These are phyloP conservation scores for Dicyrtoma fusca DNA, from an alignment of 2,888 invertebrate genomes.

Conservation along the genomic window DNA sequence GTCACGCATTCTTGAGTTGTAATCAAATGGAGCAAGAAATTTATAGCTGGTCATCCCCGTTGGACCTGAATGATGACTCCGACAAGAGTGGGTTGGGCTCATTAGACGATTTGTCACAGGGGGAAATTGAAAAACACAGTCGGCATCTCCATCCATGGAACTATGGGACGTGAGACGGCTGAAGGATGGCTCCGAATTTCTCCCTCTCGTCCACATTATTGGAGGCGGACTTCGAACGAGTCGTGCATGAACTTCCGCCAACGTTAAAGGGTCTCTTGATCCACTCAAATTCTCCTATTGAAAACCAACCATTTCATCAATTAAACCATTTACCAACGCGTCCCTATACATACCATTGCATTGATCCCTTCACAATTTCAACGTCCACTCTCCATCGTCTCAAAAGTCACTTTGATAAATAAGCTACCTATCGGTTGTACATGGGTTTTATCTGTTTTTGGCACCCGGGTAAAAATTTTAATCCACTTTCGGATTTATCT, in stretches of 20 bases:
- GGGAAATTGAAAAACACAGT: slow-evolving; percentile 56
- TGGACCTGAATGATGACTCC: slow-evolving; percentile 49
- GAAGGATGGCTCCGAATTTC: slow-evolving; percentile 56
- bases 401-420: neutral
- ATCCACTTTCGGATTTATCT: too few species aligned
- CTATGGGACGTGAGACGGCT: slow-evolving; percentile 38
- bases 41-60: slow-evolving; percentile 39
- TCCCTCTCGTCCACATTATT: slow-evolving; percentile 55
- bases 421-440: too few species aligned
- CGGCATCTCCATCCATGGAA: slow-evolving; percentile 33
- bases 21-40: slow-evolving; percentile 50
- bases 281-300: slow-evolving; percentile 47
- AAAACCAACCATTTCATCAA: slow-evolving; percentile 4
- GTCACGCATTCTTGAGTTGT: slow-evolving; percentile 48
- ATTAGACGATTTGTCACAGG: slow-evolving; percentile 39
- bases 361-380: neutral
- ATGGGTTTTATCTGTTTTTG: too few species aligned
- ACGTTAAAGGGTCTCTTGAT: slow-evolving; percentile 50
- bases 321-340: neutral
- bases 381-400: neutral
- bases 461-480: too few species aligned
- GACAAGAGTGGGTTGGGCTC: slow-evolving; percentile 53
- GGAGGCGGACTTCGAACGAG: slow-evolving; percentile 56
- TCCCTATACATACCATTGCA: neutral
- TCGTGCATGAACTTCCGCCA: slow-evolving; percentile 54